Conservation (phyloP, 2,888 invertebrate genomes). For the Noctua pronuba region DNA sequence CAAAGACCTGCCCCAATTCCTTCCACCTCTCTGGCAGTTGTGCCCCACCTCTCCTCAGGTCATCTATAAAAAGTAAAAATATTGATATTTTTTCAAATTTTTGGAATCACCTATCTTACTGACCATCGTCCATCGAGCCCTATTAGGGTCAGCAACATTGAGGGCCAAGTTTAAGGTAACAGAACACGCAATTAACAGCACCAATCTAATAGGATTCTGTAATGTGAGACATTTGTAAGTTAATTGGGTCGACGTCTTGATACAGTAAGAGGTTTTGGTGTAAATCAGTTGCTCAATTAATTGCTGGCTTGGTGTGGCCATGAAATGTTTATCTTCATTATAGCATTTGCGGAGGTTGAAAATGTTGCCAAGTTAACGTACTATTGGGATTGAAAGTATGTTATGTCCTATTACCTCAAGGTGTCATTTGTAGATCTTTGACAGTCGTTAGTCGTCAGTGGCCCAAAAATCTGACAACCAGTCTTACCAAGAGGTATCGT, state of each 20-base stretch:
- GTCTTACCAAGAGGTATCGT: too few species aligned
- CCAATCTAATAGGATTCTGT: conserved; percentile 23
- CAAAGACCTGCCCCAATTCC: background rate
- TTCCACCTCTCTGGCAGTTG: background rate
- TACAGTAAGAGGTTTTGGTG: conserved; percentile 18
- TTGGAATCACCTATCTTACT: background rate
- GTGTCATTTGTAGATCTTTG: too few species aligned
- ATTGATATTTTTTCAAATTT: background rate
- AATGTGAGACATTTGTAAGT: conserved; percentile 44
- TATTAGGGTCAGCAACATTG: background rate
- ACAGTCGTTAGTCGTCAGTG: too few species aligned
- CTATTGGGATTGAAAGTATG: background rate
- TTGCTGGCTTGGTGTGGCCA: background rate
- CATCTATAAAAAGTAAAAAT: background rate
- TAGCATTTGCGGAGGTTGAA: background rate
- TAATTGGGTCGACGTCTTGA: conserved; percentile 46
- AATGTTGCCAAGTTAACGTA: background rate
- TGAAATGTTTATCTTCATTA: background rate
- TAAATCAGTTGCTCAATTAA: conserved; percentile 24
- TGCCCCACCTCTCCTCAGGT: background rate
- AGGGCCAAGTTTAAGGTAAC: conserved; percentile 13
- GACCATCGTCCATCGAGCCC: background rate
- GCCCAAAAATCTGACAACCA: too few species aligned
- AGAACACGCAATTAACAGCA: conserved; percentile 32
- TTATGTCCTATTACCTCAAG: too few species aligned